Base-by-base conservation (phyloP, 53 echinoderm and acorn worm species). In the Holothuria scabra region DNA sequence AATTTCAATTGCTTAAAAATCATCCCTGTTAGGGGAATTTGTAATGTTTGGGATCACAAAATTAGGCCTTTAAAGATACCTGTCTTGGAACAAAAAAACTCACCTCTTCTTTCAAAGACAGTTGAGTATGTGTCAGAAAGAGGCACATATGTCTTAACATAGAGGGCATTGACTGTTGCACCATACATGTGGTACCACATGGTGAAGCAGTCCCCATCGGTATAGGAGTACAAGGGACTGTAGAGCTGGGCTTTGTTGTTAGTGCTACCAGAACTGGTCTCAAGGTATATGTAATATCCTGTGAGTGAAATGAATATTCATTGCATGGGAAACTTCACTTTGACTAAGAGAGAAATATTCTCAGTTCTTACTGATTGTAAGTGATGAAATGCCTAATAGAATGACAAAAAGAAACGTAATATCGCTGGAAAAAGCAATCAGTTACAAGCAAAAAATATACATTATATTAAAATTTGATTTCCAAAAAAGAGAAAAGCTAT, bases 181-280 rank as follows among this genome's bases (percentile, higher is more conserved):
- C 93, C 95, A 80, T 95, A 95, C 91, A 95, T 89, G 79, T 95
- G 95, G 76, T 95, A 95, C 95, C 95, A 95, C 85, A 95, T 89
- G 32, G 84, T 84, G 14, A 95, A 59, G 72, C 95, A 95, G 79
- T 84, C 89, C 11, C 90, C 91, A 28, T 32, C 62, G 1, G 91
- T 84, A 11, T 87, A 82, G 3, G 79, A 59, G 32, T 89, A 86
- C 32, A 65, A 60, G 5, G 89, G 87, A 63, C 95, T 95, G 44
- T n/a, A 59, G 28, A 95, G 85, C 2, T 81, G 70, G n/a, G 95
- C 93, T 3, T 84, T 29, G 23, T 44, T 12, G 21, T 67, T 38
- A 18, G 4, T 38, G 23, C 49, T 72, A 19, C 56, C 71, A 18
- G 71, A 31, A 0, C 88, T 86, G 55, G 84, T 55, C 49, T 93